Evolutionary conservation across 2,888 invertebrate genomes (phyloP).

Genomic region (Hirtodrosophila histrioides): DNA sequence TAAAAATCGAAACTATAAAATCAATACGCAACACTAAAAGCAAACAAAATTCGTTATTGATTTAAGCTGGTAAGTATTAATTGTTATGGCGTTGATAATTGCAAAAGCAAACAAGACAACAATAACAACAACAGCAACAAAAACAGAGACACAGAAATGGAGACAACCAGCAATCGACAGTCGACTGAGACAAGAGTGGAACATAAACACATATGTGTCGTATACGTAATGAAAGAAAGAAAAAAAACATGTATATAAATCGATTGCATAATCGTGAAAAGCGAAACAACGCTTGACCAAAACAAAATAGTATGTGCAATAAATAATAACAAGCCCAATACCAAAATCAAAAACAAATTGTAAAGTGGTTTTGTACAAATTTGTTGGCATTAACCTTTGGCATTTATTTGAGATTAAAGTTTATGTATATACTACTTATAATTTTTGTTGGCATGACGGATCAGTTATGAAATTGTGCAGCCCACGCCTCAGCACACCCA

Average conservation of each 20-base stretch:
- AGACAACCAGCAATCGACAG: constrained; percentile 4
- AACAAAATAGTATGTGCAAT: constrained; percentile 25
- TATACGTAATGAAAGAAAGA: constrained; percentile 38
- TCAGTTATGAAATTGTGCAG: constrained; percentile 49
- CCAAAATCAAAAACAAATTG: constrained; percentile 14
- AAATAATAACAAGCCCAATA: constrained; percentile 36
- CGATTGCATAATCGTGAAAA: constrained; percentile 46
- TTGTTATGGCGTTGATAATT: constrained; percentile 67
- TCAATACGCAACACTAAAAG: constrained; percentile 30
- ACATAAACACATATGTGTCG: constrained; percentile 18
- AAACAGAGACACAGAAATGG: constrained; percentile 15
- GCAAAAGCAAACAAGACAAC: constrained; percentile 35
- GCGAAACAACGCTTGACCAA: constrained; percentile 44
- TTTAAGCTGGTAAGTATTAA: constrained; percentile 46
- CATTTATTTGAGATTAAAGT: constrained; percentile 48
- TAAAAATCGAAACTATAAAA: constrained; percentile 58
- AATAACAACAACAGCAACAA: background rate
- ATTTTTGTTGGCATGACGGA: constrained; percentile 42
- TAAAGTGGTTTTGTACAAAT: constrained; percentile 48
- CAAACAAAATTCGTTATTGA: constrained; percentile 54
- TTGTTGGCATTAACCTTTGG: constrained; percentile 71
- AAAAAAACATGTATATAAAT: constrained; percentile 23
- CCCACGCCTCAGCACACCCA: constrained; percentile 69
- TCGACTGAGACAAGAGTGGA: constrained; percentile 18
- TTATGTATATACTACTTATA: constrained; percentile 20